A percentile compares a stretch with the other conserved stretches of the same genome.
These are phyloP conservation scores for Antheraea mylitta DNA, from an alignment of 1,140 invertebrate species.

Conservation along the genomic window DNA sequence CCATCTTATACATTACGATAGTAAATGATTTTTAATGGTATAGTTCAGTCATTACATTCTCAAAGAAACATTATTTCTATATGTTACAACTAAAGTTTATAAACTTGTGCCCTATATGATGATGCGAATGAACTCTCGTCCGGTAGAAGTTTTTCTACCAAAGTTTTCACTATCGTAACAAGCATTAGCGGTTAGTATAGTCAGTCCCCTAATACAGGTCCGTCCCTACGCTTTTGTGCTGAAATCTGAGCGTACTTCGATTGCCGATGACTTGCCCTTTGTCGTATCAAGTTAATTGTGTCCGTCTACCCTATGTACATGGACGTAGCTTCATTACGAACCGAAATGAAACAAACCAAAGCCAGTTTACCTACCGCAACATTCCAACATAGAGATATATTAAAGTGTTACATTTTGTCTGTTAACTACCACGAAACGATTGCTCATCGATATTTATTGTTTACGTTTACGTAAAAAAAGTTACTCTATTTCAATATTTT, in stretches of 20 bases:
- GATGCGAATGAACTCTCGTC: conserved; percentile 28
- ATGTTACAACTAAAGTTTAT: no score
- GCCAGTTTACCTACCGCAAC: conserved; percentile 28
- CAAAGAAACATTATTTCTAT: no score
- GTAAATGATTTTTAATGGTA: no score
- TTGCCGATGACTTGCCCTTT: conserved; percentile 67
- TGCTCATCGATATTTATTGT: conserved; percentile 22
- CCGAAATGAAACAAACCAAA: conserved; percentile 37
- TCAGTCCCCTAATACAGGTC: conserved; percentile 43
- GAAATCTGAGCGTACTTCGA: conserved; percentile 61
- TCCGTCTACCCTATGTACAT: conserved; percentile 27
- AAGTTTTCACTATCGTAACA: conserved; percentile 46
- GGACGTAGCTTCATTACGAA: conserved; percentile 32
- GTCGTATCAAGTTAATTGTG: conserved; percentile 63
- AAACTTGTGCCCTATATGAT: neutral
- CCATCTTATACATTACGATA: no score
- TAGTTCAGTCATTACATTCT: no score
- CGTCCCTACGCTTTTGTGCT: conserved; percentile 53
- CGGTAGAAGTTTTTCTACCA: conserved; percentile 26
- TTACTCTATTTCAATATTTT: no score
- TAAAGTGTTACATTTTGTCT: no score
- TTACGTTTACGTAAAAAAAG: conserved; percentile 7
- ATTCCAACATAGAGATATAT: conserved; percentile 14
- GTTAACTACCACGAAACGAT: no score
- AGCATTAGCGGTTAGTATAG: conserved; percentile 38